Percentiles rank a stretch among this genome's conserved stretches.
Evolutionary conservation across 2,113 vertebrate species (phyloP).

Genomic region (Apteryx owenii): DNA sequence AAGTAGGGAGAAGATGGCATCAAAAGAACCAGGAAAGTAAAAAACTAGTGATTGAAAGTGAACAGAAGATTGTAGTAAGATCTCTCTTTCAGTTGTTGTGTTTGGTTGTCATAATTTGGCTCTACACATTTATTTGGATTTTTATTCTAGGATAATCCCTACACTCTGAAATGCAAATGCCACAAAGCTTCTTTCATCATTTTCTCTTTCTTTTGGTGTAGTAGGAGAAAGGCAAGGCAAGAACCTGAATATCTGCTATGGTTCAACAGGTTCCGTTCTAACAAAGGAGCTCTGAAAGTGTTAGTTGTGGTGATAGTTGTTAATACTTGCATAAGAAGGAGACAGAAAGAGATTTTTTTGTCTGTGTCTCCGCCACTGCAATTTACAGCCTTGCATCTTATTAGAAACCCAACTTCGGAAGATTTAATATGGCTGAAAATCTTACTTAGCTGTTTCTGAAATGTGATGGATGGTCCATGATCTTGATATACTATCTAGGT

Average conservation of each 20-base stretch:
- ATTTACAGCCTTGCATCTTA: background rate
- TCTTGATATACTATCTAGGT: background rate
- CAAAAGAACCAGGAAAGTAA: background rate
- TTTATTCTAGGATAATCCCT: constrained; percentile 5
- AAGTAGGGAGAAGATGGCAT: background rate
- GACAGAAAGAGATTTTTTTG: background rate
- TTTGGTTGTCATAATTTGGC: background rate
- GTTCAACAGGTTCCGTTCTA: background rate
- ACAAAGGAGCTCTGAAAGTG: background rate
- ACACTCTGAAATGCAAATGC: background rate
- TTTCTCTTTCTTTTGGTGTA: background rate
- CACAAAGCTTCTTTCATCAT: background rate
- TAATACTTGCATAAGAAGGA: background rate
- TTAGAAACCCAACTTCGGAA: background rate
- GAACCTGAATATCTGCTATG: accelerated
- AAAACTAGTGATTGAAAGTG: background rate
- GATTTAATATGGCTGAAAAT: background rate
- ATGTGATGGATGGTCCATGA: background rate
- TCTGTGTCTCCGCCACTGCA: background rate
- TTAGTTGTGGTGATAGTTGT: background rate
- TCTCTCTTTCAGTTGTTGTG: background rate
- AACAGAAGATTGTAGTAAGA: background rate
- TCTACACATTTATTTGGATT: background rate
- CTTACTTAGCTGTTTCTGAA: background rate
- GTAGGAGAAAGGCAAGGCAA: background rate